These are phyloP conservation scores for Montipora capitata DNA, from an alignment of 92 coral and sea anemone species.

Conservation along the genomic window DNA sequence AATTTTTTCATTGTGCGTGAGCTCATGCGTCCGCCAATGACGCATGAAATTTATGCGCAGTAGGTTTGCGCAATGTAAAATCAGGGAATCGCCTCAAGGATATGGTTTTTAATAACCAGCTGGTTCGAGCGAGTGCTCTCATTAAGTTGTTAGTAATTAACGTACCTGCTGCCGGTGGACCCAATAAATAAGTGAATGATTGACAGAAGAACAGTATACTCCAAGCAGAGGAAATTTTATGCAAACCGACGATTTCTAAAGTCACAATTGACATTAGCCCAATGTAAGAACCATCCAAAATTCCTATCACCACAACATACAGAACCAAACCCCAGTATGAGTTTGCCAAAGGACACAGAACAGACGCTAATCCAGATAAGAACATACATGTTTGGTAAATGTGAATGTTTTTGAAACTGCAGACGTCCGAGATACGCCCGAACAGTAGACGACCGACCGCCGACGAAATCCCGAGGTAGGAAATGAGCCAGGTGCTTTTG, in stretches of 20 bases:
- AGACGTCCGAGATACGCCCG: constrained; percentile 91
- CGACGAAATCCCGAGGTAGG: constrained; percentile 95
- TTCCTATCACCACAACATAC: constrained; percentile 86
- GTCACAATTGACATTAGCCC: constrained; percentile 96
- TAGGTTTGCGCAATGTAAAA: too few relatives aligned
- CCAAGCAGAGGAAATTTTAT: constrained; percentile 94
- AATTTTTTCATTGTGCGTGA: too few relatives aligned
- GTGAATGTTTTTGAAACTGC: constrained; percentile 84
- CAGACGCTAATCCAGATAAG: constrained; percentile 81
- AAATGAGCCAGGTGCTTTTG: constrained; percentile 93
- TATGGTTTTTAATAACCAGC: too few relatives aligned
- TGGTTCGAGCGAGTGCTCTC: too few relatives aligned
- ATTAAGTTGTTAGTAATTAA: too few relatives aligned
- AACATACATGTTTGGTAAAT: constrained; percentile 89
- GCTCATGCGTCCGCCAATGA: too few relatives aligned
- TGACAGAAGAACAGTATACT: constrained; percentile 98
- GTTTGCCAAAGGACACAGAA: constrained; percentile 83
- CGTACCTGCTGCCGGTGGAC: constrained; percentile 98
- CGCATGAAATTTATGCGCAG: too few relatives aligned
- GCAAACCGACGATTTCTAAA: constrained; percentile 88
- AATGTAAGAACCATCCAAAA: constrained; percentile 95
- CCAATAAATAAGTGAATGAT: constrained; percentile 93
- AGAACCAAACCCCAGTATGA: constrained; percentile 83
- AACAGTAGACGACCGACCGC: constrained; percentile 93
- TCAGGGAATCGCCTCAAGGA: too few relatives aligned